Conservation (phyloP, 1,140 invertebrate genomes). For the Lycorma delicatula region DNA sequence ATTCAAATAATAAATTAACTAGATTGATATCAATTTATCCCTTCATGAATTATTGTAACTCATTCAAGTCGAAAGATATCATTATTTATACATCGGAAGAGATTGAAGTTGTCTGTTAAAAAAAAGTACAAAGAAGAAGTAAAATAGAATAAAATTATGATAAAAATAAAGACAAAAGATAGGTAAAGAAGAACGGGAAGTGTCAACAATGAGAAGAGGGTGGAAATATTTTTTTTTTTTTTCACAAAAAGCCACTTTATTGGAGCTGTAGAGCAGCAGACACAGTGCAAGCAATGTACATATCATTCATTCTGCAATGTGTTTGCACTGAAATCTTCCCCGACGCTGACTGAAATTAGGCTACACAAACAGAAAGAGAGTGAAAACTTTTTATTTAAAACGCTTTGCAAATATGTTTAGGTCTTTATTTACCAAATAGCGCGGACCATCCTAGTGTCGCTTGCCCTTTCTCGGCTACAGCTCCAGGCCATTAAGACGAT, state of each 20-base stretch:
- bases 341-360: background rate
- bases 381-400: slow-evolving; percentile 7
- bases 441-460: background rate
- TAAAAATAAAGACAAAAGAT: too few relatives aligned
- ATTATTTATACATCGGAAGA: too few relatives aligned
- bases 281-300: background rate
- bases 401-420: slow-evolving; percentile 4
- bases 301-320: slow-evolving; percentile 7
- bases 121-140: too few relatives aligned
- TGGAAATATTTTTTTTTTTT: background rate
- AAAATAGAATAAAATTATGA: too few relatives aligned
- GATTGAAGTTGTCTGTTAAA: too few relatives aligned
- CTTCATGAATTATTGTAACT: too few relatives aligned
- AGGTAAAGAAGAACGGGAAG: background rate
- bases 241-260: background rate
- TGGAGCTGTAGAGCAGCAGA: background rate
- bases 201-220: slow-evolving; percentile 1
- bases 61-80: too few relatives aligned
- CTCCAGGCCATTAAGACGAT: too few relatives aligned
- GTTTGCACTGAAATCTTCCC: slow-evolving; percentile 3
- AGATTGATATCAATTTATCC: too few relatives aligned
- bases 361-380: slow-evolving; percentile 1
- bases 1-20: too few relatives aligned
- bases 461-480: background rate
- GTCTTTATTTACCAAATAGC: slow-evolving; percentile 7